phyloP scores from a whole-genome alignment of 2,113 vertebrate species.

The Crotalus tigris region DNA sequence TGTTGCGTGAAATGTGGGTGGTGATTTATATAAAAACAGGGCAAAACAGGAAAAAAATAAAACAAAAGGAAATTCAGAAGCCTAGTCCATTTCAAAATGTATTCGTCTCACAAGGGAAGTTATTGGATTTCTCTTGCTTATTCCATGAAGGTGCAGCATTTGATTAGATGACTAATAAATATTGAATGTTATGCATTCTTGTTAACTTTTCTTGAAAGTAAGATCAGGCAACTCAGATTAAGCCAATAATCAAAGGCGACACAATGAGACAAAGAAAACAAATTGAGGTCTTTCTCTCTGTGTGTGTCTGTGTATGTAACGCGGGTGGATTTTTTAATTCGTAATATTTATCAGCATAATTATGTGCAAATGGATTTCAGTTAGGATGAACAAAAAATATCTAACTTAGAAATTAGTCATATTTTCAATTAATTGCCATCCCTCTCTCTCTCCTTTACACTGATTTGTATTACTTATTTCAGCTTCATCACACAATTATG shows the following conservation, averaged over 20 bases:
- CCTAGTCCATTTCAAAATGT: background rate
- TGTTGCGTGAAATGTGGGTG: background rate
- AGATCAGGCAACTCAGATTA: background rate
- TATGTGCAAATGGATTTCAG: background rate
- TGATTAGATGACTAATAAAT: slow-evolving; percentile 18
- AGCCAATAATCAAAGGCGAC: background rate
- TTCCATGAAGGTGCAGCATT: background rate
- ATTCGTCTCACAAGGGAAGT: background rate
- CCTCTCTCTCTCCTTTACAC: no score
- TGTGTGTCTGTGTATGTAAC: background rate
- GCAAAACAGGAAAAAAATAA: background rate
- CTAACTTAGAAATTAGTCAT: background rate
- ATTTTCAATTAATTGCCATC: background rate
- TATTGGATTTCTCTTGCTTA: background rate
- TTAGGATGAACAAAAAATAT: background rate
- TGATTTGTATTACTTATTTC: background rate
- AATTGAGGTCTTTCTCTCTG: background rate
- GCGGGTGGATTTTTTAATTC: background rate
- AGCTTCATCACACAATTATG: background rate
- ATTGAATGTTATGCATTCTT: slow-evolving; percentile 4
- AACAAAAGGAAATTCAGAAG: background rate
- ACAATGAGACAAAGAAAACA: background rate
- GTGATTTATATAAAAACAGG: background rate
- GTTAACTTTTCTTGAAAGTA: slow-evolving; percentile 3
- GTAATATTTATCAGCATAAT: background rate